Evolutionary conservation across 2,888 invertebrate genomes (phyloP).

Genomic region (Teleiodes luculella): DNA sequence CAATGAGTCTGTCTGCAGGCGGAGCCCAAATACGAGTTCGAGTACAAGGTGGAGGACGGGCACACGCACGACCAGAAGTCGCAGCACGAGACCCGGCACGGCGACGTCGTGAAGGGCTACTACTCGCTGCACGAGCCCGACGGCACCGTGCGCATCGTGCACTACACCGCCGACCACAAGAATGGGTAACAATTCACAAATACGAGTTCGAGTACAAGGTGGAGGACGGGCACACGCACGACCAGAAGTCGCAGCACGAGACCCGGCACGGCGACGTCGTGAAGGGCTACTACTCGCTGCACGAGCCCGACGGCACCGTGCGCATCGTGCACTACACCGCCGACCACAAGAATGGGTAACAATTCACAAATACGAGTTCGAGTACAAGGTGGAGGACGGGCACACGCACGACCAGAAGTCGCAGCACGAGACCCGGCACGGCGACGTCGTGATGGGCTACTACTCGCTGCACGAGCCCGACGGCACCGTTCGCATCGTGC

Average conservation of each 20-base stretch:
- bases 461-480: slow-evolving; percentile 74
- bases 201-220: slow-evolving; percentile 57
- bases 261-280: slow-evolving; percentile 69
- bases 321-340: slow-evolving; percentile 40
- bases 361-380: slow-evolving; percentile 50
- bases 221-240: slow-evolving; percentile 71
- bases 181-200: slow-evolving; percentile 35
- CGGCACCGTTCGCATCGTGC: slow-evolving; percentile 64
- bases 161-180: slow-evolving; percentile 30
- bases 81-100: slow-evolving; percentile 50
- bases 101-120: slow-evolving; percentile 47
- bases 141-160: slow-evolving; percentile 42
- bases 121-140: slow-evolving; percentile 49
- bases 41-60: slow-evolving; percentile 44
- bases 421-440: slow-evolving; percentile 64
- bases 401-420: slow-evolving; percentile 69
- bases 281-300: slow-evolving; percentile 64
- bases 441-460: slow-evolving; percentile 64
- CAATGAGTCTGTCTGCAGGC: slow-evolving; percentile 22
- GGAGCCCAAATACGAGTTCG: slow-evolving; percentile 43
- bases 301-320: slow-evolving; percentile 64
- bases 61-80: slow-evolving; percentile 48
- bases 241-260: slow-evolving; percentile 70
- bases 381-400: slow-evolving; percentile 65
- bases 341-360: neutral